These are phyloP conservation scores for Amblyjoppa fuscipennis DNA, from an alignment of 2,888 invertebrate species.

Conservation along the genomic window DNA sequence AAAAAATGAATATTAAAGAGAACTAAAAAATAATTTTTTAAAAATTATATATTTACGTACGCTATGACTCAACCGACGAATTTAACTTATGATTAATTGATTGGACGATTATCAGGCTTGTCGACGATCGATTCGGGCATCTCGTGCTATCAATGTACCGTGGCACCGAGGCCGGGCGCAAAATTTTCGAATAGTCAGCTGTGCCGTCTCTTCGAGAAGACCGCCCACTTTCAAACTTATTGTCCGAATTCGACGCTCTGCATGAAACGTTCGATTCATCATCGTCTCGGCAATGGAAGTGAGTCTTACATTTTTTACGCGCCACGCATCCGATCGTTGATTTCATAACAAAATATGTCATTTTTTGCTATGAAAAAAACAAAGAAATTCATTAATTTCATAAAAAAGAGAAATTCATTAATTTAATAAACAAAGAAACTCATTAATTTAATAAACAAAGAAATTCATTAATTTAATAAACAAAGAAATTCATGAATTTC, in stretches of 20 bases:
- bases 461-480: too few relatives aligned
- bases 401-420: too few relatives aligned
- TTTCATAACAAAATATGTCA: too few relatives aligned
- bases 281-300: conserved; percentile 89
- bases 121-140: conserved; percentile 85
- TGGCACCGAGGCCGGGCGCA: conserved; percentile 87
- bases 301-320: conserved; percentile 76
- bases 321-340: too few relatives aligned
- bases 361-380: too few relatives aligned
- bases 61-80: background rate
- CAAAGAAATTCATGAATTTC: too few relatives aligned
- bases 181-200: conserved; percentile 88
- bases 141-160: conserved; percentile 91
- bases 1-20: background rate
- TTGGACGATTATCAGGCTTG: conserved; percentile 68
- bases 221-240: conserved; percentile 89
- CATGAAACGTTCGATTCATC: conserved; percentile 89
- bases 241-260: conserved; percentile 95
- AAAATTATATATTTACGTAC: background rate
- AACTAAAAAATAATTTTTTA: background rate
- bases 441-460: too few relatives aligned
- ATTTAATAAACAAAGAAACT: too few relatives aligned
- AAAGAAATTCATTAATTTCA: too few relatives aligned
- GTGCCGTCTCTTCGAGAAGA: conserved; percentile 92
- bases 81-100: background rate